These are phyloP conservation scores for Paracanthobrama guichenoti DNA, from an alignment of 2,113 vertebrate genomes.

Conservation along the genomic window DNA sequence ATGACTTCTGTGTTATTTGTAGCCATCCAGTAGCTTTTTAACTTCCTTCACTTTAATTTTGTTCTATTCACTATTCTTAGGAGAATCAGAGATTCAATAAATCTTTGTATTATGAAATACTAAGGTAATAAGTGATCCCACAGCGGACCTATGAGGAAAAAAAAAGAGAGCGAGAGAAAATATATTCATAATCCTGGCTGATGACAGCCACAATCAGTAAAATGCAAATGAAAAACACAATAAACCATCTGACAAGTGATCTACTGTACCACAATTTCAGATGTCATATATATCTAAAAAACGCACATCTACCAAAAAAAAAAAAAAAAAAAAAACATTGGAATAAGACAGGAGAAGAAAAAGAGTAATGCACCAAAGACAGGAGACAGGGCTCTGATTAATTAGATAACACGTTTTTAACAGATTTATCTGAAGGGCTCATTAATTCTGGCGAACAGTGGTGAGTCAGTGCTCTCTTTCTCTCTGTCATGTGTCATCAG, in stretches of 20 bases:
- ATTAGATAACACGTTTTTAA: constrained; percentile 34
- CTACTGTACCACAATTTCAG: constrained; percentile 5
- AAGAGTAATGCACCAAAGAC: neutral
- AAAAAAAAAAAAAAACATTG: neutral
- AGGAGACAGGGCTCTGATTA: constrained; percentile 23
- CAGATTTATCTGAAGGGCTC: constrained; percentile 37
- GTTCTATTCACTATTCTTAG: neutral
- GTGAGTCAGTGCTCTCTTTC: constrained; percentile 23
- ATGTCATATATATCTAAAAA: constrained; percentile 11
- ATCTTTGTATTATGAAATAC: neutral
- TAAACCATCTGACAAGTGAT: neutral
- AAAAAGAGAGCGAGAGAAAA: neutral
- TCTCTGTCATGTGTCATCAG: constrained; percentile 33
- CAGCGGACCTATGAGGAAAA: neutral
- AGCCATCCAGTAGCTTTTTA: neutral
- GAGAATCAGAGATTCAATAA: neutral
- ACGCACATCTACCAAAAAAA: neutral
- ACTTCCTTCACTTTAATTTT: neutral
- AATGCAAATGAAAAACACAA: neutral
- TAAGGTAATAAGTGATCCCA: neutral
- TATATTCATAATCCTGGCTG: neutral
- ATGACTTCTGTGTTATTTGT: neutral
- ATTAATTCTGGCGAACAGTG: constrained; percentile 19
- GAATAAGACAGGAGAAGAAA: neutral
- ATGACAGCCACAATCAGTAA: constrained; percentile 2